Evolutionary conservation across 2,888 invertebrate genomes (phyloP).

Genomic region (Lymantria dispar): DNA sequence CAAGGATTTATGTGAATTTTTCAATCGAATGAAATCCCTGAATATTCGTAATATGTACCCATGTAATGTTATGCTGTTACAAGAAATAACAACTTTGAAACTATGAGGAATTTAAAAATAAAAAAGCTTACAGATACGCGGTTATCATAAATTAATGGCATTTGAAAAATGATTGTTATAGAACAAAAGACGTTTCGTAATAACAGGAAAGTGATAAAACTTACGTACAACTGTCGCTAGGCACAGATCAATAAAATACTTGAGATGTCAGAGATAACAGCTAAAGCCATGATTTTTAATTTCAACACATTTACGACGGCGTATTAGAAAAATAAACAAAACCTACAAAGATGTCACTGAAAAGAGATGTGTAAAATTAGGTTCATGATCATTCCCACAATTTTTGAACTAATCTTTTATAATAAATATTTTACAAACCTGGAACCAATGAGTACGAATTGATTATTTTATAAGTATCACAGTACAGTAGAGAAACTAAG

Average conservation of each 20-base stretch:
- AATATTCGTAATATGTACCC: no score
- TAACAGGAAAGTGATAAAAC: constrained; percentile 31
- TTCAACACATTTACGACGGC: constrained; percentile 11
- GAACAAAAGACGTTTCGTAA: constrained; percentile 37
- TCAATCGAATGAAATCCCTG: no score
- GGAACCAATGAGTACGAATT: background rate
- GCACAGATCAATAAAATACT: constrained; percentile 25
- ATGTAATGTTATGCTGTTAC: constrained; percentile 2
- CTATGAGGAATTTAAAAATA: constrained; percentile 28
- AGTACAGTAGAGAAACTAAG: no score
- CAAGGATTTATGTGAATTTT: no score
- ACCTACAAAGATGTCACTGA: constrained; percentile 1
- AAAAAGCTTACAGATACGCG: constrained; percentile 19
- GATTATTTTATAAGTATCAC: no score
- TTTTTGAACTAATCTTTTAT: no score
- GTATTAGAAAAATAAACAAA: constrained; percentile 8
- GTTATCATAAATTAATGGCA: constrained; percentile 28
- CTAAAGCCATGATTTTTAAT: constrained; percentile 8
- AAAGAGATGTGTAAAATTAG: background rate
- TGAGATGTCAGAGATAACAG: constrained; percentile 22
- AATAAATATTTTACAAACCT: background rate
- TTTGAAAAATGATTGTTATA: constrained; percentile 32
- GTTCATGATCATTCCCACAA: background rate
- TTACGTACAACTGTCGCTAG: constrained; percentile 29
- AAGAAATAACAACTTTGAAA: constrained; percentile 22